Evolutionary conservation across 23 tunicate genomes (phyloP), one percentile per base, ranked within the genome.

Genomic region (Halocynthia aurantium): DNA sequence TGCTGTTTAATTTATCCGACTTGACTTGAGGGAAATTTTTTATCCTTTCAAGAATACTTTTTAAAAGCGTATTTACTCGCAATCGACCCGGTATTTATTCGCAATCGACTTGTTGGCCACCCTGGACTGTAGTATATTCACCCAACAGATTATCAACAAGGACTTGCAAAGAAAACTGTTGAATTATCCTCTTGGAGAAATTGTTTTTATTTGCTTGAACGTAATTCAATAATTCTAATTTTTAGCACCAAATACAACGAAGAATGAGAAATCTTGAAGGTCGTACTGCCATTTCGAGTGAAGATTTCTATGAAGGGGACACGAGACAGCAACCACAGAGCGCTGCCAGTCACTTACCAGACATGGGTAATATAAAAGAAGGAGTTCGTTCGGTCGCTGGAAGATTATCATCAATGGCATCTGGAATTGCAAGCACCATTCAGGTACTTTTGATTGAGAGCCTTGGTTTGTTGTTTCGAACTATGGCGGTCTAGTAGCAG

Each of bases 361-460:
- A 79, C 64, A 67, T 85, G 13, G 82, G 62, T 9, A 88, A 88
- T 64, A 73, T 91, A 2, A 81, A 73, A 49, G 90, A 91, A 66
- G 97, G 97, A 13, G 97, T 91, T 11, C 69, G 90, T 18, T 70
- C 86, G 21, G 97, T 91, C 7, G 97, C 97, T 17, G 97, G 97
- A 22, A 85, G 77, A 69, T 40, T 91, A 17, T 91, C 97, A 9
- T 72, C 57, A 20, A 75, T 89, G 66, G 87, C 85, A 52, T 84
- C 96, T 5, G 96, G 86, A 50, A 70, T 89, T 12, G 96, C 96
- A 8, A 31, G 72, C 50, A 80, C 84, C 10, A 65, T 85, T 54
- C 84, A 79, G 90, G 84, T 79, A 13, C 6, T 51, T 73, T 5
- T 72, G 6, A 1, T 4, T 31, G 44, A 31, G 44, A 31, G 44